Base-by-base conservation (phyloP, 1,140 invertebrate species). In the Elymnias hypermnestra region DNA sequence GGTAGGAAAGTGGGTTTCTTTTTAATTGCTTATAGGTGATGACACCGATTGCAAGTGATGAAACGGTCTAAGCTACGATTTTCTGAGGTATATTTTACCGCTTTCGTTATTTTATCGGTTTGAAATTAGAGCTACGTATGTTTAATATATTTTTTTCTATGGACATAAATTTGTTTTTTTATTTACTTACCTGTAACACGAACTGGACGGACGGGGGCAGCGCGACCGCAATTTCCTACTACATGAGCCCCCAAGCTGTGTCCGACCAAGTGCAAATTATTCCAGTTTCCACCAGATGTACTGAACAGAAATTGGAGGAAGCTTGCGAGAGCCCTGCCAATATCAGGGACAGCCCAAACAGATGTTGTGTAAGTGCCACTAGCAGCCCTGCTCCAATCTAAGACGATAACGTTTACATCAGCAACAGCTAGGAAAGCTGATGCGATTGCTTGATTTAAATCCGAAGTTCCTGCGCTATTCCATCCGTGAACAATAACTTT, bases 201-300 rank as follows among this genome's bases (percentile, higher is more conserved):
- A 10, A 28, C 26, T 1, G 57, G 29, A 9, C 29, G 37, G 12
- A 36, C 39, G 63, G 65, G 10, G 77, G 74, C 1, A 60, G 70
- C n/a, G 76, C 87, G 87, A 0, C 93, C 94, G 1, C 91, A 89
- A 25, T 91, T 90, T 1, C 93, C 94, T 0, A 92, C 91, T 8
- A 94, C 35, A 9, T 55, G 53, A 29, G 47, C 47, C 8, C 47
- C 46, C 9, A 29, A 12, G 13, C 92, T 93, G 77, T 96, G 96
- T 0, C 96, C 96, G 58, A 98, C 94, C 18, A 98, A 57, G 67
- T 98, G 96, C 12, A 95, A 85, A 50, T 89, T 87, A 23, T 89
- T 76, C 64, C 65, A 76, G 13, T 53, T 66, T n/a, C 68, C 65
- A 22, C 72, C 72, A 21, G 31, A 45, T 5, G 21, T 61, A 31